Percentiles rank a stretch among this genome's conserved stretches.
Conservation (phyloP, 2,113 vertebrate genomes). For the Blennius ocellaris region DNA sequence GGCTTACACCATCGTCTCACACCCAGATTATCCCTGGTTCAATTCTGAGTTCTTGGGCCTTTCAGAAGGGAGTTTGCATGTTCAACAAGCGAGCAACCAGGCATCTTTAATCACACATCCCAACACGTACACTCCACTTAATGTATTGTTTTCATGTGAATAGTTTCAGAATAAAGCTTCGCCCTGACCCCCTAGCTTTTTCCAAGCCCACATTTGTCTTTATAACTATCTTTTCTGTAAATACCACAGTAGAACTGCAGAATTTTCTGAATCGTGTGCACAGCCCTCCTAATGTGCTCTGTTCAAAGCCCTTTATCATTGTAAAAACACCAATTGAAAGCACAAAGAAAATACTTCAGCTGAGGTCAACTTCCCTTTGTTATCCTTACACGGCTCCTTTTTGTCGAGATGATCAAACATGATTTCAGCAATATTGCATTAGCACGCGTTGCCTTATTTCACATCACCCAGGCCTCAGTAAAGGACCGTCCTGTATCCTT, state of each 20-base stretch:
- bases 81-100: too few relatives aligned
- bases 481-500: constrained; percentile 27
- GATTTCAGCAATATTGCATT: constrained; percentile 21
- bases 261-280: background rate
- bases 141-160: too few relatives aligned
- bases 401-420: constrained; percentile 24
- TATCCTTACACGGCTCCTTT: constrained; percentile 23
- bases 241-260: background rate
- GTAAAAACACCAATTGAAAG: constrained; percentile 29
- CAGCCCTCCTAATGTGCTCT: background rate
- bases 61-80: too few relatives aligned
- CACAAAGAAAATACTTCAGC: constrained; percentile 14
- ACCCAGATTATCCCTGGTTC: too few relatives aligned
- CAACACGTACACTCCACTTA: too few relatives aligned
- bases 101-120: too few relatives aligned
- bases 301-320: constrained; percentile 21
- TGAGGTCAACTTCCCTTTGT: constrained; percentile 38
- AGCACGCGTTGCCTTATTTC: constrained; percentile 10
- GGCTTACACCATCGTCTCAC: too few relatives aligned
- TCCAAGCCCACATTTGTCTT: too few relatives aligned
- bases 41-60: too few relatives aligned
- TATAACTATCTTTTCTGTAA: too few relatives aligned
- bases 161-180: too few relatives aligned
- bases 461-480: constrained; percentile 5
- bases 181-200: too few relatives aligned